These are phyloP conservation scores for Rhagium mordax DNA, from an alignment of 2,888 invertebrate species.

Conservation along the genomic window DNA sequence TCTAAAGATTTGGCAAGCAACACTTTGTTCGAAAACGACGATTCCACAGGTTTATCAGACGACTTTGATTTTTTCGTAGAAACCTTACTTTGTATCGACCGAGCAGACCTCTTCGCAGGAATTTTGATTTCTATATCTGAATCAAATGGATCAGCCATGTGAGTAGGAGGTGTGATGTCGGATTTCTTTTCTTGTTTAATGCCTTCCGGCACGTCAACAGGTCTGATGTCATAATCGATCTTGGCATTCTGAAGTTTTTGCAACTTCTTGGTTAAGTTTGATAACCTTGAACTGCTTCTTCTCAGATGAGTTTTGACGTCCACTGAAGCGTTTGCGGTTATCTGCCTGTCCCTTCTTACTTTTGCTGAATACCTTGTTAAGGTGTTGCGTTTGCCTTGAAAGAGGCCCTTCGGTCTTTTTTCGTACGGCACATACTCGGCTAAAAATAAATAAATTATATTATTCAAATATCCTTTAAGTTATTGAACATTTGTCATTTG, in stretches of 20 bases:
- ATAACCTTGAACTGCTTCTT: slow-evolving; percentile 68
- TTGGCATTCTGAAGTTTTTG: slow-evolving; percentile 71
- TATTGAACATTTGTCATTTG: no score
- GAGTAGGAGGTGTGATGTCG: background rate
- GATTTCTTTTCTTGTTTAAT: slow-evolving; percentile 36
- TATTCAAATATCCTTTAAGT: no score
- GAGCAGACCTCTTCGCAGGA: slow-evolving; percentile 34
- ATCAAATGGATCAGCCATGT: background rate
- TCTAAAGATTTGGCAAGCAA: slow-evolving; percentile 45
- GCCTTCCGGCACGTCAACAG: slow-evolving; percentile 70
- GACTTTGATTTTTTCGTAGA: slow-evolving; percentile 21
- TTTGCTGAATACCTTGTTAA: slow-evolving; percentile 70
- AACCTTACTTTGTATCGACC: background rate
- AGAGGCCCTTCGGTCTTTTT: slow-evolving; percentile 74
- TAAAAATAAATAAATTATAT: slow-evolving; percentile 68
- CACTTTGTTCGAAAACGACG: slow-evolving; percentile 8
- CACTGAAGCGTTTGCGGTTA: slow-evolving; percentile 67
- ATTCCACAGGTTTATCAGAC: background rate
- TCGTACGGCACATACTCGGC: slow-evolving; percentile 80
- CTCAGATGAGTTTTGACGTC: slow-evolving; percentile 67
- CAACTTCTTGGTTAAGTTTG: slow-evolving; percentile 70
- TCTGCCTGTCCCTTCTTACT: slow-evolving; percentile 68
- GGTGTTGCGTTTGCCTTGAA: slow-evolving; percentile 66
- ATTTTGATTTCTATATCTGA: slow-evolving; percentile 38
- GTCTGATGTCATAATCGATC: slow-evolving; percentile 72